These are phyloP conservation scores for Xenops minutus DNA, from an alignment of 2,797 vertebrate species.

Conservation along the genomic window DNA sequence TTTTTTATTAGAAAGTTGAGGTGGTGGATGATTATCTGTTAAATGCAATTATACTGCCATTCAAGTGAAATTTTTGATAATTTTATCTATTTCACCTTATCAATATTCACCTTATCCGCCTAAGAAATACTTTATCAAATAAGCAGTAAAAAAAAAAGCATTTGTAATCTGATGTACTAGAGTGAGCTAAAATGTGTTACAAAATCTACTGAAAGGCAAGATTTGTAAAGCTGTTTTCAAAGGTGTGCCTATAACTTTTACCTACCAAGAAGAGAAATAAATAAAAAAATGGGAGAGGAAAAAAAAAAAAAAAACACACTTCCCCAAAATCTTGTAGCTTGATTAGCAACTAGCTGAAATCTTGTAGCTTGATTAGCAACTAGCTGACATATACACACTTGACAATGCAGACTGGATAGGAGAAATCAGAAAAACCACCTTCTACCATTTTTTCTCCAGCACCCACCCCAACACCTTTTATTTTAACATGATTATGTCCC, in stretches of 20 bases:
- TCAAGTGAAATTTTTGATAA: background rate
- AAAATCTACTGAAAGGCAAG: background rate
- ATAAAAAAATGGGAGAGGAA: background rate
- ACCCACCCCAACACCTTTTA: too few relatives aligned
- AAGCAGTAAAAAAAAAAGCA: background rate
- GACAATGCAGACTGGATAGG: background rate
- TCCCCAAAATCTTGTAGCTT: background rate
- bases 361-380: background rate
- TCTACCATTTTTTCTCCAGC: background rate
- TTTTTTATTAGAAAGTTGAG: background rate
- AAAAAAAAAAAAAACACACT: background rate
- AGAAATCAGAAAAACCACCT: constrained; percentile 6
- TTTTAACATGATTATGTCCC: background rate
- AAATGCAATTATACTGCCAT: constrained; percentile 9
- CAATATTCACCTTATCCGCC: constrained; percentile 9
- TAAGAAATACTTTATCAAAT: background rate
- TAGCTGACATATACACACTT: background rate
- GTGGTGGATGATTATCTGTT: constrained; percentile 1
- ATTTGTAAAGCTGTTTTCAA: background rate
- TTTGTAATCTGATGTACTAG: background rate
- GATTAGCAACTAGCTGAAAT: background rate
- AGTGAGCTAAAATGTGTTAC: background rate
- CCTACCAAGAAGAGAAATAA: background rate
- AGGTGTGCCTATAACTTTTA: background rate
- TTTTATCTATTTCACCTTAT: background rate